phyloP scores from a whole-genome alignment of 37 sponge, comb jelly and placozoan genomes.

The Ephydatia muelleri region DNA sequence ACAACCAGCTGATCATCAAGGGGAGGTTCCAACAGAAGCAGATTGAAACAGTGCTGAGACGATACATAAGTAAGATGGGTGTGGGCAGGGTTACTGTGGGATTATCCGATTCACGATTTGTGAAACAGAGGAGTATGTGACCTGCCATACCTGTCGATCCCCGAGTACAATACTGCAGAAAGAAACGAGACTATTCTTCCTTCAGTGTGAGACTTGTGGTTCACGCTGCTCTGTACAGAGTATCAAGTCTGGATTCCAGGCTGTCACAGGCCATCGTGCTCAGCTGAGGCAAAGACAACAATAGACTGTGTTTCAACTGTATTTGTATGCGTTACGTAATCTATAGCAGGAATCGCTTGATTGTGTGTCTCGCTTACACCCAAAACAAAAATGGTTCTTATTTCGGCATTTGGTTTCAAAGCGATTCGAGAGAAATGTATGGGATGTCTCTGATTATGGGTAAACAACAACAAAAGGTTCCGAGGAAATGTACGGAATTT shows the following conservation, averaged over 20 bases:
- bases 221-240: conserved; percentile 92
- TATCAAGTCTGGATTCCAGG: conserved; percentile 96
- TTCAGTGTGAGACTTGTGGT: conserved; percentile 95
- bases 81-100: too few species aligned
- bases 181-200: conserved; percentile 91
- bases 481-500: too few species aligned
- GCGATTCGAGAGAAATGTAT: too few species aligned
- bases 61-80: conserved; percentile 92
- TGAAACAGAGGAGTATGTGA: conserved; percentile 99
- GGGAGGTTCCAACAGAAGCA: conserved; percentile 97
- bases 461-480: too few species aligned
- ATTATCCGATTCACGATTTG: too few species aligned
- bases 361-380: too few species aligned
- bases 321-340: too few species aligned
- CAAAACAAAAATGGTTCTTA: too few species aligned
- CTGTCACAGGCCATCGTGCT: conserved; percentile 67
- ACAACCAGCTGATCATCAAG: conserved; percentile 96
- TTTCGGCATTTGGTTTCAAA: too few species aligned
- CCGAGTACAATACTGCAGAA: conserved; percentile 95
- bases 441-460: too few species aligned
- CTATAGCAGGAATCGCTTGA: too few species aligned
- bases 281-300: conserved; percentile 54
- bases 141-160: conserved; percentile 97
- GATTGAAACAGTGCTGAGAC: conserved; percentile 91
- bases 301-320: background rate